A percentile compares a stretch with the other conserved stretches of the same genome.
These are phyloP conservation scores for Gobionotothen gibberifrons DNA, from an alignment of 2,797 vertebrate species.

Conservation along the genomic window DNA sequence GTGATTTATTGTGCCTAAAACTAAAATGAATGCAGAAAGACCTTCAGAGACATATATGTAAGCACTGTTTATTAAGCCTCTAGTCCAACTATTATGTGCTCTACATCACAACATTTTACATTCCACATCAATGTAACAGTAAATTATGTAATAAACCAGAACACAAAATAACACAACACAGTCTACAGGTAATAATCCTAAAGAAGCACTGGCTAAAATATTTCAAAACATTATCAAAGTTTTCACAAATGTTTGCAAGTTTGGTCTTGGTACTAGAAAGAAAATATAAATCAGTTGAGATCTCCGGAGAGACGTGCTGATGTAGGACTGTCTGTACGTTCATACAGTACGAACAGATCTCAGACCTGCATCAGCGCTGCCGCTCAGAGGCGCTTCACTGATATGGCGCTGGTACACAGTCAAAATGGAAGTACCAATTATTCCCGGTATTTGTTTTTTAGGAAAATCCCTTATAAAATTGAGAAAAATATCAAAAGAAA, in stretches of 20 bases:
- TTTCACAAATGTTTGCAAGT: constrained; percentile 73
- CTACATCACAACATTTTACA: constrained; percentile 79
- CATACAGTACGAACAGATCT: not conserved
- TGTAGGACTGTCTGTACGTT: constrained; percentile 2
- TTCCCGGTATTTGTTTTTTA: constrained; percentile 66
- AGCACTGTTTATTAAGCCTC: constrained; percentile 78
- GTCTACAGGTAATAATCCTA: constrained; percentile 67
- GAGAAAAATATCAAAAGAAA: constrained; percentile 85
- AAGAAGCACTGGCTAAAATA: constrained; percentile 70
- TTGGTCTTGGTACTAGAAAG: constrained; percentile 81
- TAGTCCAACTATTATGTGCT: constrained; percentile 62
- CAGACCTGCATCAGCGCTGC: constrained; percentile 17
- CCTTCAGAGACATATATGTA: constrained; percentile 34
- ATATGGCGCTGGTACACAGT: constrained; percentile 69
- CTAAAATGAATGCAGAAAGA: constrained; percentile 8
- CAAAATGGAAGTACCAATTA: constrained; percentile 77
- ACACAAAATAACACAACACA: constrained; percentile 66
- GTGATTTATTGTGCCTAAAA: not conserved
- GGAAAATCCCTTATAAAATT: constrained; percentile 84
- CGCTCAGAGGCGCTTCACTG: constrained; percentile 46
- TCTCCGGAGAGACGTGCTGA: constrained; percentile 48
- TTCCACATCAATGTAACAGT: constrained; percentile 76
- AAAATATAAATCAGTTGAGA: constrained; percentile 57
- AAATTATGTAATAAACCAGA: constrained; percentile 69
- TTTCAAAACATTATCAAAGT: constrained; percentile 77